Evolutionary conservation across 1,140 invertebrate species (phyloP).

Genomic region (Palaemon carinicauda): DNA sequence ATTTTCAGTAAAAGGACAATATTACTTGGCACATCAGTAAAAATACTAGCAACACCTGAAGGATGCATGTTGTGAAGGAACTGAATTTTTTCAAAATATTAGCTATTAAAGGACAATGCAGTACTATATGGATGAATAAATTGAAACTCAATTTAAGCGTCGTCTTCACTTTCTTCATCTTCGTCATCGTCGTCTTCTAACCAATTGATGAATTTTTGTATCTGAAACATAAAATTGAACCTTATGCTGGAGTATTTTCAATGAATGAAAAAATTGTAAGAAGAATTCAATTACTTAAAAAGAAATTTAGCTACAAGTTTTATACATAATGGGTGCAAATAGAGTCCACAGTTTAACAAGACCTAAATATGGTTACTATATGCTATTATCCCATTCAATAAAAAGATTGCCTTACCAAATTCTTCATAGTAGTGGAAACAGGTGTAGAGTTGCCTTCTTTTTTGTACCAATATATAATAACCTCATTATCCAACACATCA

Average conservation of each 20-base stretch:
- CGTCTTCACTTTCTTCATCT: not conserved
- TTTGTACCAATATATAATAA: slow-evolving; percentile 19
- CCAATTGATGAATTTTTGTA: not conserved
- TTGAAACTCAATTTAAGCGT: not conserved
- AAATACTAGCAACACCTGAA: too few species aligned
- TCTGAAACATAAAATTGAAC: not conserved
- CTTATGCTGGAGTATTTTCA: not conserved
- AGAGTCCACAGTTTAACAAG: not conserved
- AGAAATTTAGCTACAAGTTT: not conserved
- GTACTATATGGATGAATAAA: too few species aligned
- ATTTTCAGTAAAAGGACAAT: too few species aligned
- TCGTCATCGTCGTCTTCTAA: not conserved
- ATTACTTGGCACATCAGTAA: too few species aligned
- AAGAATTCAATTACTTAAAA: too few species aligned
- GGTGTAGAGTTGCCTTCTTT: not conserved
- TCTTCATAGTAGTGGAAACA: not conserved
- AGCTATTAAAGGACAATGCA: too few species aligned
- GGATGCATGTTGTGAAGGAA: too few species aligned
- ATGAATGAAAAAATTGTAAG: too few species aligned
- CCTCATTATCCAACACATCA: slow-evolving; percentile 37
- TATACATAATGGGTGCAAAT: not conserved
- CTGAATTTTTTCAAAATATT: too few species aligned
- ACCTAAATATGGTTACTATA: not conserved
- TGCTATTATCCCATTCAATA: not conserved
- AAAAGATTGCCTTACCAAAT: not conserved